Evolutionary conservation across 2,888 invertebrate genomes (phyloP).

Genomic region (Apamea crenata): DNA sequence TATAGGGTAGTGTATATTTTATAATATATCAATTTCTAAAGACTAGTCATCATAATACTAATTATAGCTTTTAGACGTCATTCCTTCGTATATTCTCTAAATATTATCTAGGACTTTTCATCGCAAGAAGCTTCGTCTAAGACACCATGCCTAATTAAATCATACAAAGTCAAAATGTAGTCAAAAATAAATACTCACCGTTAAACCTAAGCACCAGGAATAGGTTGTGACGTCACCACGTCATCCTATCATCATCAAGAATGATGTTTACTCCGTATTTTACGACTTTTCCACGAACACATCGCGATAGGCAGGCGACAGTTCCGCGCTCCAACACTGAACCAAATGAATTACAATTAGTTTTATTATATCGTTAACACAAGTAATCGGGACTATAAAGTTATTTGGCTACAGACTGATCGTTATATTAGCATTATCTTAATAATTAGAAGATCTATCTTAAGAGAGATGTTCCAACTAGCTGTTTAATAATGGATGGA

Average conservation of each 20-base stretch:
- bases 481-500: too few relatives aligned
- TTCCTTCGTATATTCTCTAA: too few relatives aligned
- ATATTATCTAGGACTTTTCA: too few relatives aligned
- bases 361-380: conserved; percentile 59
- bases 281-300: conserved; percentile 55
- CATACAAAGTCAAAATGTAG: not conserved
- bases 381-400: conserved; percentile 54
- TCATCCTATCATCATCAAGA: conserved; percentile 40
- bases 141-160: not conserved
- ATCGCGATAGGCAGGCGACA: conserved; percentile 35
- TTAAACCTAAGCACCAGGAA: conserved; percentile 10
- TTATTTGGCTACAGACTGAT: conserved; percentile 32
- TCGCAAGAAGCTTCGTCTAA: too few relatives aligned
- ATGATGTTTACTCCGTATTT: conserved; percentile 50
- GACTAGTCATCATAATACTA: too few relatives aligned
- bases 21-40: too few relatives aligned
- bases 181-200: not conserved
- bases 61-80: too few relatives aligned
- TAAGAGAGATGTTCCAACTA: not conserved
- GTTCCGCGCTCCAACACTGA: conserved; percentile 34
- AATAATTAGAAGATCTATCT: conserved; percentile 22
- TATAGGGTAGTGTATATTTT: too few relatives aligned
- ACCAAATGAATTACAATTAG: conserved; percentile 54
- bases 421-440: conserved; percentile 21
- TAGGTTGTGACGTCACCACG: conserved; percentile 39